Evolutionary conservation across 2,888 invertebrate genomes (phyloP), one percentile per base, ranked within the genome.

Genomic region (Agapetus fuscipes): DNA sequence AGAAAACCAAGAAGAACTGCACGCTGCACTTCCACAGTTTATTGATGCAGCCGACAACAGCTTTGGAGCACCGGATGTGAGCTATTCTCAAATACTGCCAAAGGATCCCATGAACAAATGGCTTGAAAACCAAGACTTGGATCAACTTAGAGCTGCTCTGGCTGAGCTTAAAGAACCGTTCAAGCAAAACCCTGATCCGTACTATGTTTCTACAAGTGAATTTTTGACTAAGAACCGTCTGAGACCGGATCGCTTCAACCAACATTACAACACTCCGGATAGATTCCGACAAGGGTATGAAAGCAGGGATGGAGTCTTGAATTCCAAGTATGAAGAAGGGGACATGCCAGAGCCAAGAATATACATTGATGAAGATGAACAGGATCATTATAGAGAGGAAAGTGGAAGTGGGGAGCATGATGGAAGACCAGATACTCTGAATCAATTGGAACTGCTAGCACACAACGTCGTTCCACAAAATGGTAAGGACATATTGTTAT

Each of bases 341-440:
- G 38, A 54, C 56, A 45, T 70, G 28, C 66, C 71, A 5, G 76
- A 78, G 54, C 67, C 66, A 11, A 62, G 76, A 37, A 70, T 75
- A 49, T 76, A 76, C 51, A 62, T 64, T 33, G 73, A 72, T 41
- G 74, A 74, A 53, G 70, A 67, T 25, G 62, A 59, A n/a, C 44
- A 57, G n/a, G 67, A 65, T 27, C 67, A 65, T 34, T 56, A 59
- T 29, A 55, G 61, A 2, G 56, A 62, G 32, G 71, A 71, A 35
- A 49, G 58, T 20, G 70, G 66, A 7, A 69, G 66, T 49, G 67
- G 66, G 2, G 66, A 69, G 49, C 50, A 58, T 14, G 62, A 63
- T 49, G 39, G 38, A n/a, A 37, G 39, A n/a, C 27, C 30, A 3
- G 39, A 46, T 43, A 38, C 48, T 45, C 34, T 41, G 39, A 34